These are phyloP conservation scores for Cyprinodon variegatus DNA, from an alignment of 2,113 vertebrate genomes.

Conservation along the genomic window DNA sequence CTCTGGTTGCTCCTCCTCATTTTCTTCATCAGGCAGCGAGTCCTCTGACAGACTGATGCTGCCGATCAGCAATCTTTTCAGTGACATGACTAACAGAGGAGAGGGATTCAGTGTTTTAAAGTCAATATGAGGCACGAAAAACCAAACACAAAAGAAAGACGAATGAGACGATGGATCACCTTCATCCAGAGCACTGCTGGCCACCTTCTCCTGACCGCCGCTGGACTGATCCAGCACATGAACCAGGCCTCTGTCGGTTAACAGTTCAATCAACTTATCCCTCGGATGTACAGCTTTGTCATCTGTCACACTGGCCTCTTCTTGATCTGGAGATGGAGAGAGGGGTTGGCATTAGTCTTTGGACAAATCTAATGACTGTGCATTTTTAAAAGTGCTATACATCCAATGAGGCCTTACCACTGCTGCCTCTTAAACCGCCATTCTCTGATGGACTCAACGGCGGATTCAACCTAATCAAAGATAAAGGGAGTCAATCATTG, in stretches of 20 bases:
- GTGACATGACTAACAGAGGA: conserved; percentile 74
- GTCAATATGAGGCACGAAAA: background rate
- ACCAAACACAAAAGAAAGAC: background rate
- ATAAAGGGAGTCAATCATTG: background rate
- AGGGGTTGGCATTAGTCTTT: conserved; percentile 20
- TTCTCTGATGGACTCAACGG: conserved; percentile 76
- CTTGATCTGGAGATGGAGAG: conserved; percentile 67
- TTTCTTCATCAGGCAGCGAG: conserved; percentile 63
- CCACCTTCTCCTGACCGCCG: conserved; percentile 69
- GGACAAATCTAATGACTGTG: conserved; percentile 30
- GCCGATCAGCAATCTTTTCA: conserved; percentile 82
- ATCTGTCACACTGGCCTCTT: conserved; percentile 72
- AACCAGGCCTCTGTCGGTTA: conserved; percentile 77
- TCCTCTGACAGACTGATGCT: conserved; percentile 77
- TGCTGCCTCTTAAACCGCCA: conserved; percentile 67
- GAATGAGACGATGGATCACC: conserved; percentile 61
- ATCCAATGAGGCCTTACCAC: conserved; percentile 56
- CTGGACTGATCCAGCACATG: conserved; percentile 74
- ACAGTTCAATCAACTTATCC: conserved; percentile 74
- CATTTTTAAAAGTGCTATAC: background rate
- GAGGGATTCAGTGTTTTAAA: conserved; percentile 11
- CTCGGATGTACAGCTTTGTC: conserved; percentile 64
- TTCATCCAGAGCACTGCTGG: conserved; percentile 75
- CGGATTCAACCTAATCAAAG: conserved; percentile 45
- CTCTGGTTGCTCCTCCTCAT: conserved; percentile 56